Evolutionary conservation across 1,140 invertebrate species (phyloP).

Genomic region (Pogonognathellus flavescens): DNA sequence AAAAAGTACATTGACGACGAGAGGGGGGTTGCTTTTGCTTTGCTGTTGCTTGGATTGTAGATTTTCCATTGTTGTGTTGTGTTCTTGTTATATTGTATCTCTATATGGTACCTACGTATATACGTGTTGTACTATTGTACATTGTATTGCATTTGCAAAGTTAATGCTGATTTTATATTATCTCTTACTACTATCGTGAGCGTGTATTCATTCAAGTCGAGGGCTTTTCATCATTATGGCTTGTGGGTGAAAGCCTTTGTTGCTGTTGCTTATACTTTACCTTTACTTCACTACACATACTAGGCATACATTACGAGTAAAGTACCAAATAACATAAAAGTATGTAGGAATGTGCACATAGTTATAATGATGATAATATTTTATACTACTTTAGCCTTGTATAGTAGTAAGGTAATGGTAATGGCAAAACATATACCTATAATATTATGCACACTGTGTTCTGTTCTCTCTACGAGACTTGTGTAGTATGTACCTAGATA

Average conservation of each 20-base stretch:
- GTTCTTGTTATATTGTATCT: background rate
- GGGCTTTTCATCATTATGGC: constrained; percentile 33
- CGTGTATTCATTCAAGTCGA: constrained; percentile 9
- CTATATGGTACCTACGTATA: background rate
- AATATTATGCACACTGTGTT: no score
- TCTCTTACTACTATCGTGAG: background rate
- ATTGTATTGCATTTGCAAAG: no score
- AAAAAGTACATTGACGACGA: background rate
- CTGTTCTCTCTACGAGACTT: no score
- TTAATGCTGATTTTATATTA: background rate
- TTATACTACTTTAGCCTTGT: no score
- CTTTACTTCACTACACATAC: background rate
- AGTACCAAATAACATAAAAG: no score
- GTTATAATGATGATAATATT: no score
- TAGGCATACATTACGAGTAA: no score
- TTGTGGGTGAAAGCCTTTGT: constrained; percentile 31
- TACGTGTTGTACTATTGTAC: no score
- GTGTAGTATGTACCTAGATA: no score
- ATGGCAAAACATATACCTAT: no score
- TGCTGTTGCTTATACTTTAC: constrained; percentile 8
- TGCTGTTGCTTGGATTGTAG: background rate
- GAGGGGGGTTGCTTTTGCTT: background rate
- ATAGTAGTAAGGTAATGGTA: no score
- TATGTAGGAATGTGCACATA: no score
- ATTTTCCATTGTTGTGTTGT: background rate